Conservation (phyloP, 2,113 vertebrate species). For the Psittacara wagleri region DNA sequence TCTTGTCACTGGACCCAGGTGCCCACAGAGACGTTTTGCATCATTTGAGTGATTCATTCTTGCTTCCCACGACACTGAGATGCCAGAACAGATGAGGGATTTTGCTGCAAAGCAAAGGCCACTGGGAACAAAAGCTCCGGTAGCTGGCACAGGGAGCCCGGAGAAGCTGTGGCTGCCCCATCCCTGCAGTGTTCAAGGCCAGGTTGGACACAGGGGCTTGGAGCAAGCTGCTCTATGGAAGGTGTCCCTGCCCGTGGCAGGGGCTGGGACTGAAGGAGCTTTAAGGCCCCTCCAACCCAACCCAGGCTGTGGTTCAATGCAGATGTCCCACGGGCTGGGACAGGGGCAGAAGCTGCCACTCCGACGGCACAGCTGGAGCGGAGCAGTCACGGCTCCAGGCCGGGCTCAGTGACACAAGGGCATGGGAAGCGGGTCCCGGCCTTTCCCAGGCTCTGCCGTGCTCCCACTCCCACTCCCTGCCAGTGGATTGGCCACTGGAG, state of each 20-base stretch:
- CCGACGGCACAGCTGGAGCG: too few species aligned
- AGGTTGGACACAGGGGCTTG: not conserved
- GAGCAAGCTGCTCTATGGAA: too few species aligned
- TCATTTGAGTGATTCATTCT: not conserved
- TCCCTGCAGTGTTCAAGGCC: not conserved
- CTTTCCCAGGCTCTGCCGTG: slow-evolving; percentile 68
- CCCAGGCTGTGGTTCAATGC: too few species aligned
- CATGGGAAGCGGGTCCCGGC: slow-evolving; percentile 11
- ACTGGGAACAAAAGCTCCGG: not conserved
- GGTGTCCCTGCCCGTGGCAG: too few species aligned
- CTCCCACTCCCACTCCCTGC: slow-evolving; percentile 28
- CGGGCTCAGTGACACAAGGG: not conserved
- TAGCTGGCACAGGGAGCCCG: not conserved
- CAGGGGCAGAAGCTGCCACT: too few species aligned
- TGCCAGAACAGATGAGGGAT: not conserved
- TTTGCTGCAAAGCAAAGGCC: not conserved
- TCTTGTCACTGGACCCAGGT: not conserved
- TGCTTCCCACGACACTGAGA: not conserved
- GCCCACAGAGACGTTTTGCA: not conserved
- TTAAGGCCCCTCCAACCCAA: too few species aligned
- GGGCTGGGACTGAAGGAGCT: too few species aligned
- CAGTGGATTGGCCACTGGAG: slow-evolving; percentile 57
- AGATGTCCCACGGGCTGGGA: too few species aligned
- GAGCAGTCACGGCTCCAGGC: too few species aligned
- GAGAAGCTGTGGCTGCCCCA: not conserved